Conservation (phyloP, 2,113 vertebrate species). For the Balaeniceps rex region DNA sequence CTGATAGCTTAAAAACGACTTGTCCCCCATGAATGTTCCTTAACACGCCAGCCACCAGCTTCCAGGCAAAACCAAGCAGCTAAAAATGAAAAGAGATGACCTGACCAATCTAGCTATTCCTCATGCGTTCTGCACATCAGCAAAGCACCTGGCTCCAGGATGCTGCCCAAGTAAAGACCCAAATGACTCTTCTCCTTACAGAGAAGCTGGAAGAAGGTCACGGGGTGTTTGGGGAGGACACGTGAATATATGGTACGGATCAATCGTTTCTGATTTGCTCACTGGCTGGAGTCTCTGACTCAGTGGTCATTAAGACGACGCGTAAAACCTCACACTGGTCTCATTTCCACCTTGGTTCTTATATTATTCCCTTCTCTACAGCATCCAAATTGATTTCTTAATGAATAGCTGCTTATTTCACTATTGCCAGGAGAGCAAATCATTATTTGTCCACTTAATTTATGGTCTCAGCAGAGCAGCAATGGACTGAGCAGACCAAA, state of each 20-base stretch:
- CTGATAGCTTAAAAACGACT: background rate
- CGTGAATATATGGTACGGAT: fast-evolving
- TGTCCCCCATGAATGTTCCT: background rate
- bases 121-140: background rate
- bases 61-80: background rate
- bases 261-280: background rate
- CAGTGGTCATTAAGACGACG: background rate
- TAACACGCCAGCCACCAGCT: background rate
- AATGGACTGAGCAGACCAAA: background rate
- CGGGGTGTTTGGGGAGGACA: background rate
- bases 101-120: background rate
- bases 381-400: background rate
- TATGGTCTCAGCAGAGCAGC: background rate
- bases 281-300: background rate
- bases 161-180: background rate
- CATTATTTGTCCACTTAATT: background rate
- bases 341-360: background rate
- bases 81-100: background rate
- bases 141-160: background rate
- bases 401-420: background rate
- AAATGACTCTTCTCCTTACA: background rate
- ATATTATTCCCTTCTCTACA: background rate
- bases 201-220: background rate
- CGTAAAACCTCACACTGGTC: background rate
- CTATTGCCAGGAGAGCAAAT: background rate